phyloP scores from a whole-genome alignment of 2,888 invertebrate species.

The Eristalinus sepulchralis region DNA sequence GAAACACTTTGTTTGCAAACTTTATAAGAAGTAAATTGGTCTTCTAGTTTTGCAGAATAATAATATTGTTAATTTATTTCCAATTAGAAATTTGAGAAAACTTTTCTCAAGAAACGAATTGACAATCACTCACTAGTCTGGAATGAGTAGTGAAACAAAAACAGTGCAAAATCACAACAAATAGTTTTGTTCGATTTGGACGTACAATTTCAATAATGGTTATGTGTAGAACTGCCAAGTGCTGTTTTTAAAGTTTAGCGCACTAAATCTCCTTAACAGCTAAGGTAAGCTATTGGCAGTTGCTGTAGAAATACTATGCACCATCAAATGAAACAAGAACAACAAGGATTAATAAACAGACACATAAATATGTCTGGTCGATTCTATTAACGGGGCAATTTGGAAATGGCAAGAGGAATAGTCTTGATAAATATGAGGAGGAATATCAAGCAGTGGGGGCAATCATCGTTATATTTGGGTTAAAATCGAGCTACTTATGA shows the following conservation, averaged over 20 bases:
- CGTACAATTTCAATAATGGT: neutral
- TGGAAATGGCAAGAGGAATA: too few relatives aligned
- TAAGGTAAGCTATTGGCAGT: too few relatives aligned
- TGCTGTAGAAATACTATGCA: too few relatives aligned
- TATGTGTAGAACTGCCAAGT: neutral
- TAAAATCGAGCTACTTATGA: too few relatives aligned
- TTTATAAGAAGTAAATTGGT: neutral
- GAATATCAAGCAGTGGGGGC: too few relatives aligned
- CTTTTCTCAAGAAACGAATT: neutral
- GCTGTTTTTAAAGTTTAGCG: neutral
- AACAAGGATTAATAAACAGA: too few relatives aligned
- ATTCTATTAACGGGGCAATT: too few relatives aligned
- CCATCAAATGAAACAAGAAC: too few relatives aligned
- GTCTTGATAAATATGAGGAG: too few relatives aligned
- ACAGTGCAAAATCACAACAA: constrained; percentile 32
- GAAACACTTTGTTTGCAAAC: neutral
- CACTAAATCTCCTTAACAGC: too few relatives aligned
- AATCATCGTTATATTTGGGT: too few relatives aligned
- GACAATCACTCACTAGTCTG: constrained; percentile 29
- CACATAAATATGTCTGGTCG: too few relatives aligned
- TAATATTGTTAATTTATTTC: constrained; percentile 25
- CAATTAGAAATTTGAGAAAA: constrained; percentile 20
- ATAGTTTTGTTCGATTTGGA: constrained; percentile 28
- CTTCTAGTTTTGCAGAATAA: neutral
- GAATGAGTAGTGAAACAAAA: constrained; percentile 2